Base-by-base conservation (phyloP, 2,888 invertebrate species). In the Caenorhabditis sulstoni region DNA sequence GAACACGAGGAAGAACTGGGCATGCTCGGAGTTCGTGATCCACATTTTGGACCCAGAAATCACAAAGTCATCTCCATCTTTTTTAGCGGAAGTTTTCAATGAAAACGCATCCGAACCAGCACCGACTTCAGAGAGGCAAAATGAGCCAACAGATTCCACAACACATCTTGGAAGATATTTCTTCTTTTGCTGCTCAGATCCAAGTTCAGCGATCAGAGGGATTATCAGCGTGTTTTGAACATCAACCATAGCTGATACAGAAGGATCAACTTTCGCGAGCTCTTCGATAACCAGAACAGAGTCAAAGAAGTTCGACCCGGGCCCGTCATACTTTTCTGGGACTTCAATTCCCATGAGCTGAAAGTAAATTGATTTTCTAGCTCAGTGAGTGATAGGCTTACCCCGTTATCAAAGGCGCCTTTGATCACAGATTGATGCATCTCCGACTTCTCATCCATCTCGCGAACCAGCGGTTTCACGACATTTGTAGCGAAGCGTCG, bases 11-110 rank as follows among this genome's bases (percentile, higher is more conserved):
- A 96, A 98, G 11, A 97, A 93, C 29, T 95, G 95, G 68, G 97
- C 95, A 61, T 96, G 93, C 90, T 96, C 96, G 0, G 97, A 95
- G 92, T 96, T 97, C 0, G 96, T 96, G 85, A 98, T 97, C 98
- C 98, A 98, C 94, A 96, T 95, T 92, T 98, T 99, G 12, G 95
- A 94, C 53, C 98, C 98, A 91, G 95, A 97, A 81, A 99, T 93
- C 65, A 97, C 91, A 90, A 93, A 97, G 87, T 96, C 93, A 77
- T 94, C 93, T n/a, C 96, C 97, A 81, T 96, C 86, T 23, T 59
- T 59, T 90, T 94, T 95, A 0, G 98, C 98, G 0, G 93, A 93
- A 0, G 97, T 97, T 92, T 95, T 96, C 85, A 99, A 91, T 0
- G 96, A 94, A 92, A 98, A 98, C 0, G 98, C 98, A 91, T 99